phyloP scores from a whole-genome alignment of 2,797 vertebrate species.

The Nyctalus aviator region DNA sequence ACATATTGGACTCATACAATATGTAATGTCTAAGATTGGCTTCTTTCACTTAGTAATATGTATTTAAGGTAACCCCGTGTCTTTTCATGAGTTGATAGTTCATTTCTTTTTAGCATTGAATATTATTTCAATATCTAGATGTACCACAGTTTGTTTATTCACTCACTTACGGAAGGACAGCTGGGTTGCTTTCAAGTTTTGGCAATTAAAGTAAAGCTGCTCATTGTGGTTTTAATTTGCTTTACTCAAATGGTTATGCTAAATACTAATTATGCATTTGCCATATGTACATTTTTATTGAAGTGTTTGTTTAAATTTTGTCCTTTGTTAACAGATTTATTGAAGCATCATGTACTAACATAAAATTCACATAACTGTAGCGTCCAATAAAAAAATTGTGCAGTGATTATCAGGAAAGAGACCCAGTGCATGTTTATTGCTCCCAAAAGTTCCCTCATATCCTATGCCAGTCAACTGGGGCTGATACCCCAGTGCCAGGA shows the following conservation, averaged over 20 bases:
- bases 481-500: neutral
- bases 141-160: neutral
- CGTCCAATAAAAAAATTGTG: neutral
- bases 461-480: neutral
- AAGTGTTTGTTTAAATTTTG: neutral
- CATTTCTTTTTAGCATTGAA: neutral
- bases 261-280: neutral
- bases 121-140: neutral
- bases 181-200: neutral
- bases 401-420: neutral
- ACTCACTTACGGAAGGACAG: neutral
- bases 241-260: neutral
- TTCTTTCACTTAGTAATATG: neutral
- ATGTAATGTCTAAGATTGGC: neutral
- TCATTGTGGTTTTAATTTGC: neutral
- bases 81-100: neutral
- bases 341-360: neutral
- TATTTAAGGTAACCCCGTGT: neutral
- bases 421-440: neutral
- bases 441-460: neutral
- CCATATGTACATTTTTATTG: neutral
- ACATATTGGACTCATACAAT: neutral
- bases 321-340: neutral
- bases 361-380: neutral
- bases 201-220: neutral